Conservation (phyloP, 2,797 vertebrate genomes). For the Enoplosus armatus region DNA sequence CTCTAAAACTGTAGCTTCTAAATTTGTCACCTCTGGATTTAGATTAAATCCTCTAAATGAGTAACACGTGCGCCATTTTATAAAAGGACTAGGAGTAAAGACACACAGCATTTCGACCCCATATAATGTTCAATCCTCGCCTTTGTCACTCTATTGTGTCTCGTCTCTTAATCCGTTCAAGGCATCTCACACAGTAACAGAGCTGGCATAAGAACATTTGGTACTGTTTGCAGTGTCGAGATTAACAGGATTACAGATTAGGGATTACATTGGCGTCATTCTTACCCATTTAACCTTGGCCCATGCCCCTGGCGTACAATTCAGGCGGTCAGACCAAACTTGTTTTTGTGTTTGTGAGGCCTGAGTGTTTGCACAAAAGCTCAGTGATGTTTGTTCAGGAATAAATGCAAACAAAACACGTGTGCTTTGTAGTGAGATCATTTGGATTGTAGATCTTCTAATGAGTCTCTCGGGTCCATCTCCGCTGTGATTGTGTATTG, state of each 20-base stretch:
- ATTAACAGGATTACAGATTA: conserved; percentile 87
- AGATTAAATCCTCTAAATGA: conserved; percentile 20
- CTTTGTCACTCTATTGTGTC: conserved; percentile 56
- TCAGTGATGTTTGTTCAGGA: conserved; percentile 42
- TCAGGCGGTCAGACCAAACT: conserved; percentile 16
- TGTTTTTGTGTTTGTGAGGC: conserved; percentile 28
- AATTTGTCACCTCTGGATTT: conserved; percentile 19
- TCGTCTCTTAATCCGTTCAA: conserved; percentile 71
- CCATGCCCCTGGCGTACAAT: conserved; percentile 30
- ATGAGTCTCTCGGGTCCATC: conserved; percentile 55
- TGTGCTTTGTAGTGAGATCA: conserved; percentile 23
- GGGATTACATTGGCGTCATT: conserved; percentile 79
- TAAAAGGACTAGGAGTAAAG: background rate
- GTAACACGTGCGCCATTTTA: background rate
- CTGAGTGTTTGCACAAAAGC: conserved; percentile 41
- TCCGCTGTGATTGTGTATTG: conserved; percentile 28
- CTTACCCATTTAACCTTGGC: conserved; percentile 76
- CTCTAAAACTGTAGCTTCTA: background rate
- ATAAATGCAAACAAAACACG: conserved; percentile 31
- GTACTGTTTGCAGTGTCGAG: conserved; percentile 80
- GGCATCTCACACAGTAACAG: conserved; percentile 56
- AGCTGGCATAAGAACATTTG: conserved; percentile 78
- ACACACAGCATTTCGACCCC: conserved; percentile 3
- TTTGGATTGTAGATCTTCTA: conserved; percentile 51
- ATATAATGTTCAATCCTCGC: conserved; percentile 16